These are phyloP conservation scores for Rhyacophila evoluta DNA, from an alignment of 2,888 invertebrate genomes.

Conservation along the genomic window DNA sequence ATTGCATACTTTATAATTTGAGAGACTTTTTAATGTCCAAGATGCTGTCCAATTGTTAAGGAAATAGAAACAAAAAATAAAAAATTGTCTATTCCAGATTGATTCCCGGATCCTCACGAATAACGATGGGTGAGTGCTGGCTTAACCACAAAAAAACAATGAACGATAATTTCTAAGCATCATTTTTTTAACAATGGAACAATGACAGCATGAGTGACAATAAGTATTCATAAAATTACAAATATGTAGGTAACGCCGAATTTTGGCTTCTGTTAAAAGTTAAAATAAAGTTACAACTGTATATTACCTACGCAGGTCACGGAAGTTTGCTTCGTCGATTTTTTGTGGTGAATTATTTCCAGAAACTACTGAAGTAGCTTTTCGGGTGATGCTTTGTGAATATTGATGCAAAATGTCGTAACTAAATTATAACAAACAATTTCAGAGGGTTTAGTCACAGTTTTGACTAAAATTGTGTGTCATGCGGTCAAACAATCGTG, in stretches of 20 bases:
- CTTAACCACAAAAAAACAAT: slow-evolving; percentile 4
- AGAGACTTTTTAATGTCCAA: no score
- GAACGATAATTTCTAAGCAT: neutral
- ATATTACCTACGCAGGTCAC: neutral
- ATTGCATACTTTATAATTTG: no score
- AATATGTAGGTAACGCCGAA: neutral
- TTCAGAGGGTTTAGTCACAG: neutral
- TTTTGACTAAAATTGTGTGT: neutral
- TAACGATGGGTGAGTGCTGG: neutral
- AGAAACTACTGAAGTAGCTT: neutral
- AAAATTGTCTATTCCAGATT: neutral
- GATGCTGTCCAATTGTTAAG: no score
- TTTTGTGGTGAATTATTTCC: neutral
- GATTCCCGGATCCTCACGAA: neutral
- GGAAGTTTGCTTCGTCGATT: neutral
- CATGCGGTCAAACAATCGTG: slow-evolving; percentile 8
- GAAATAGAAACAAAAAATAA: no score
- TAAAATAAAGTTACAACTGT: neutral
- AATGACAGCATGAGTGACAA: neutral
- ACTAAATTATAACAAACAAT: neutral
- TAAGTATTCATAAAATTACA: no score
- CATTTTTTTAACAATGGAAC: slow-evolving; percentile 10
- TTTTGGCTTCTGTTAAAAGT: neutral
- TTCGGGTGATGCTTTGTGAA: neutral
- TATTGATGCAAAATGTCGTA: neutral